Percentiles rank a stretch among this genome's conserved stretches.
phyloP scores from a whole-genome alignment of 2,797 vertebrate species.

The Notolabrus celidotus region DNA sequence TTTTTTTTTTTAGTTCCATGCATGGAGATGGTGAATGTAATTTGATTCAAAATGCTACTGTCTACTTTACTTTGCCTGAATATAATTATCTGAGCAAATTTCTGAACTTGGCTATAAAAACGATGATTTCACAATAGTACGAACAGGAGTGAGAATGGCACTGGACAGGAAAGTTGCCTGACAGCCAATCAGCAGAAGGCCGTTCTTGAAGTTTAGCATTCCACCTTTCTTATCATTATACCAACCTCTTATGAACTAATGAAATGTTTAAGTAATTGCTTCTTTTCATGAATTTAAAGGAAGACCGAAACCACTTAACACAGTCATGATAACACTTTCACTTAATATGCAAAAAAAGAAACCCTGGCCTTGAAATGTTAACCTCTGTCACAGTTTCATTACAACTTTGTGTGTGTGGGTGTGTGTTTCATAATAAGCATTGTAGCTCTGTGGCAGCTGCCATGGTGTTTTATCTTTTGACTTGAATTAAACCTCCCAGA shows the following conservation, averaged over 20 bases:
- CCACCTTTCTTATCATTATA: neutral
- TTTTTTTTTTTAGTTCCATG: conserved; percentile 12
- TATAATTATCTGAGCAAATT: neutral
- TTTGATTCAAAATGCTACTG: neutral
- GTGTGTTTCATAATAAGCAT: neutral
- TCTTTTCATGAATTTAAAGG: conserved; percentile 2
- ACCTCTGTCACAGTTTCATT: neutral
- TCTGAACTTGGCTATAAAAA: neutral
- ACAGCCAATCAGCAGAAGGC: neutral
- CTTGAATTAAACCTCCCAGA: conserved; percentile 25
- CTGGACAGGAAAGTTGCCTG: neutral
- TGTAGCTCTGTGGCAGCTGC: neutral
- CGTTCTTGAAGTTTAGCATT: neutral
- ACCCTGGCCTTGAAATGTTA: conserved; percentile 11
- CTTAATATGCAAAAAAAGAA: conserved; percentile 1
- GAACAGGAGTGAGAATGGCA: neutral
- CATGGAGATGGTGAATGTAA: neutral
- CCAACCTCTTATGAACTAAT: conserved; percentile 13
- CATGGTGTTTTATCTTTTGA: conserved; percentile 23
- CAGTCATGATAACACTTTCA: conserved; percentile 14
- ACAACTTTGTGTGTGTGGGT: neutral
- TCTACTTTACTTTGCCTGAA: neutral
- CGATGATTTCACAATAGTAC: neutral
- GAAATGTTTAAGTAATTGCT: conserved; percentile 3
- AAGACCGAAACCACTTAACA: conserved; percentile 2